Conservation (phyloP, 2,113 vertebrate species). For the Hippoglossus stenolepis region DNA sequence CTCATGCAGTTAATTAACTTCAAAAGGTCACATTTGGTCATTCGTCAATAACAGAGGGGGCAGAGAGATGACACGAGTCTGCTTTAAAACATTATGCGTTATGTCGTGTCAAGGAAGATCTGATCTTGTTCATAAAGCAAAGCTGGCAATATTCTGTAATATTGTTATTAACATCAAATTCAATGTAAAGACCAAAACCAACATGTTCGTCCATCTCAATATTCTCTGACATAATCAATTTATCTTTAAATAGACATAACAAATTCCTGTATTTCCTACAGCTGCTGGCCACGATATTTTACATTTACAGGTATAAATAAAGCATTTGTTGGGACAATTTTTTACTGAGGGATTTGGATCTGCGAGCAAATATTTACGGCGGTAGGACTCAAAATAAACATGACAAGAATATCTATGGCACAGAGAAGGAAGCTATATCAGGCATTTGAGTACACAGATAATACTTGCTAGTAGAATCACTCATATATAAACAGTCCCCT, state of each 20-base stretch:
- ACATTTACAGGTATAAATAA: no score
- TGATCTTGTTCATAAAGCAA: not conserved
- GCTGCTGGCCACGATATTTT: no score
- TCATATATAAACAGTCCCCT: not conserved
- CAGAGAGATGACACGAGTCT: constrained; percentile 9
- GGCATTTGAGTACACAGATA: not conserved
- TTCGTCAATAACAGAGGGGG: constrained; percentile 39
- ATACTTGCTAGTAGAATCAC: not conserved
- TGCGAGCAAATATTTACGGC: not conserved
- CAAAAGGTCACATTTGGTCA: constrained; percentile 68
- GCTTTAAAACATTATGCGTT: constrained; percentile 1
- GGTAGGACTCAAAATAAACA: no score
- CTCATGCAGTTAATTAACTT: constrained; percentile 73
- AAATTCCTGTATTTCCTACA: no score
- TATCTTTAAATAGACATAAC: not conserved
- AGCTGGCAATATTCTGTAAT: not conserved
- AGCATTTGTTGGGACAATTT: not conserved
- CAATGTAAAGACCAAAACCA: not conserved
- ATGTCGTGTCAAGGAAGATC: not conserved
- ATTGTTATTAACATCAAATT: not conserved
- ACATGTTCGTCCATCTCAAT: not conserved
- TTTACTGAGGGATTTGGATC: not conserved
- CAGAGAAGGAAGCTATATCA: not conserved
- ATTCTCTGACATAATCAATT: not conserved
- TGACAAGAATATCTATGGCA: not conserved